Conservation (phyloP, 2,797 vertebrate genomes). For the Echeneis naucrates region DNA sequence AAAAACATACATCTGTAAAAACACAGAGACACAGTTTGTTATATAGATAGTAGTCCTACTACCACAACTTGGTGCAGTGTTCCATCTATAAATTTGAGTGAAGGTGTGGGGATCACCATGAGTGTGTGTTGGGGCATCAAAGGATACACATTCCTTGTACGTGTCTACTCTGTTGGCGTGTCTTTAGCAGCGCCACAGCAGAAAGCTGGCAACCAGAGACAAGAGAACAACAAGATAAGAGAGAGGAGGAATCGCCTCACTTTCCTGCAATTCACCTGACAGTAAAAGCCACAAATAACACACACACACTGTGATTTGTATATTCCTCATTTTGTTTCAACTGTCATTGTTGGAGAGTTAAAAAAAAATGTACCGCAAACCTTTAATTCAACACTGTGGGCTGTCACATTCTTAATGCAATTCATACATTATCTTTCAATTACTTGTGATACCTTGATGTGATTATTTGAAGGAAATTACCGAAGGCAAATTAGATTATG, state of each 20-base stretch:
- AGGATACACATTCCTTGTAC: constrained; percentile 13
- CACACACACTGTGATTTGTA: neutral
- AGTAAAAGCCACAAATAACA: constrained; percentile 20
- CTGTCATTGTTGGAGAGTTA: neutral
- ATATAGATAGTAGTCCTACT: neutral
- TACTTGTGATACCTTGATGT: neutral
- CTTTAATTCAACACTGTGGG: neutral
- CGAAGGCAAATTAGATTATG: neutral
- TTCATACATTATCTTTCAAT: constrained; percentile 9
- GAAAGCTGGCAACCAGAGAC: constrained; percentile 70
- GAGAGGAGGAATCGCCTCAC: constrained; percentile 51
- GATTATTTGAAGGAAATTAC: neutral
- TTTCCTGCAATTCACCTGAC: constrained; percentile 46
- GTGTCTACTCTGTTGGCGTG: constrained; percentile 24
- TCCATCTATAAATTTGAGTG: constrained; percentile 20
- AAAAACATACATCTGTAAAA: neutral
- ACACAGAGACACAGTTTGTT: neutral
- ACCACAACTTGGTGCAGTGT: neutral
- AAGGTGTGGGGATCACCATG: constrained; percentile 2
- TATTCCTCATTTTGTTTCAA: neutral
- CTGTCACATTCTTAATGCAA: constrained; percentile 5
- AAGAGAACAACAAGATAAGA: constrained; percentile 69
- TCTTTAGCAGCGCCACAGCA: constrained; percentile 30
- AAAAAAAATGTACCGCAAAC: constrained; percentile 3
- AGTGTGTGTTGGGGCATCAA: constrained; percentile 27